phyloP scores from a whole-genome alignment of 2,888 invertebrate species.

The Drosophila villosipedis region DNA sequence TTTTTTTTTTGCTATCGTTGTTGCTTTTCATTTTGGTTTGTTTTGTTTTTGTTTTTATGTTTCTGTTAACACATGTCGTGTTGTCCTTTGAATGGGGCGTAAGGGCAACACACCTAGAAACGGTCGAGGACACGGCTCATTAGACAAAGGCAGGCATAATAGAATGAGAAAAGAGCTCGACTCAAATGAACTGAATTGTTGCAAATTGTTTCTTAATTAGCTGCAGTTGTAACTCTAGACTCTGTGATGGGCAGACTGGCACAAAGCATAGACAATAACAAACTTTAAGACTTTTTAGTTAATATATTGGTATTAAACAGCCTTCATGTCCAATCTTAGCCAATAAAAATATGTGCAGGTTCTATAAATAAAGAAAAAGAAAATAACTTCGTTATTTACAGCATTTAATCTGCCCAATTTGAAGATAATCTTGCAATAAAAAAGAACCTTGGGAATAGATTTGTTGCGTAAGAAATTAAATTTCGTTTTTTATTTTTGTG shows the following conservation, averaged over 20 bases:
- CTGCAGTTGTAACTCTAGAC: constrained; percentile 4
- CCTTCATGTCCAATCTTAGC: neutral
- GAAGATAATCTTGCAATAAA: neutral
- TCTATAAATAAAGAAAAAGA: neutral
- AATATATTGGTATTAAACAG: neutral
- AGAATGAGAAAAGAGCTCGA: constrained; percentile 30
- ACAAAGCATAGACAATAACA: neutral
- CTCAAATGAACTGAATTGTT: constrained; percentile 24
- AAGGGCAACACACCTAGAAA: constrained; percentile 34
- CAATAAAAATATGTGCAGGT: neutral
- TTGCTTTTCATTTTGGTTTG: constrained; percentile 18
- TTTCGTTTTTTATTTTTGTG: neutral
- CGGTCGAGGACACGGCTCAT: constrained; percentile 64
- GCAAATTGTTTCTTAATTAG: constrained; percentile 32
- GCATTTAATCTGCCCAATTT: neutral
- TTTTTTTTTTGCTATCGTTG: neutral
- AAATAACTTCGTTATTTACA: neutral
- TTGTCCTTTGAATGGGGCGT: constrained; percentile 23
- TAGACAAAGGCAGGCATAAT: constrained; percentile 47
- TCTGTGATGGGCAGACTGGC: no score
- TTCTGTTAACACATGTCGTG: constrained; percentile 61
- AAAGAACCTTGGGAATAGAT: neutral
- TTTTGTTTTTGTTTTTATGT: constrained; percentile 6
- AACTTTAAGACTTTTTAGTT: neutral
- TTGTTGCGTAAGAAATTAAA: neutral